Evolutionary conservation across 2,888 invertebrate genomes (phyloP).

Genomic region (Leucophenga maculata): DNA sequence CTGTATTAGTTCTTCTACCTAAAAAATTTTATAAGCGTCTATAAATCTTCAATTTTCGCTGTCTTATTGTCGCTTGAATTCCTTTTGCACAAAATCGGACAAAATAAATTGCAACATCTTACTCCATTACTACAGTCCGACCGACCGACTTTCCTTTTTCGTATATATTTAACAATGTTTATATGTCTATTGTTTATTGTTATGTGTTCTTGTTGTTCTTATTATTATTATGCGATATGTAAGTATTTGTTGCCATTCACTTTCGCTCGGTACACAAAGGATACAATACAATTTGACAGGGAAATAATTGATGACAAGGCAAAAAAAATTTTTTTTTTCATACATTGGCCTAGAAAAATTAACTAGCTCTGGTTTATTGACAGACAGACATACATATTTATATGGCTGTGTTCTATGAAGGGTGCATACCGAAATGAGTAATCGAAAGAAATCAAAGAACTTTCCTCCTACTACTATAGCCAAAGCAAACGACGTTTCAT

Average conservation of each 20-base stretch:
- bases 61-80: not conserved
- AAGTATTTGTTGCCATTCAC: not conserved
- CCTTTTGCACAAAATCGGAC: not conserved
- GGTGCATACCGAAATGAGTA: not conserved
- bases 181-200: conserved; percentile 12
- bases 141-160: not conserved
- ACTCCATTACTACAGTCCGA: not conserved
- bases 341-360: conserved; percentile 36
- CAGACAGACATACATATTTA: conserved; percentile 31
- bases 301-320: conserved; percentile 52
- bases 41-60: no score
- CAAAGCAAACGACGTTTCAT: not conserved
- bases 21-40: no score
- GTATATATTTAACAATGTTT: conserved; percentile 10
- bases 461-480: no score
- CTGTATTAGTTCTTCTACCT: no score
- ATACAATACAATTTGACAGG: conserved; percentile 24
- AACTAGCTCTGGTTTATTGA: conserved; percentile 49
- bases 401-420: not conserved
- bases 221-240: conserved; percentile 14
- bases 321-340: conserved; percentile 29
- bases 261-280: not conserved
- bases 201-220: not conserved
- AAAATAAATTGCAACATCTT: no score
- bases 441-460: no score